Base-by-base conservation (phyloP, 2,113 vertebrate genomes). In the Odontophorus gujanensis region DNA sequence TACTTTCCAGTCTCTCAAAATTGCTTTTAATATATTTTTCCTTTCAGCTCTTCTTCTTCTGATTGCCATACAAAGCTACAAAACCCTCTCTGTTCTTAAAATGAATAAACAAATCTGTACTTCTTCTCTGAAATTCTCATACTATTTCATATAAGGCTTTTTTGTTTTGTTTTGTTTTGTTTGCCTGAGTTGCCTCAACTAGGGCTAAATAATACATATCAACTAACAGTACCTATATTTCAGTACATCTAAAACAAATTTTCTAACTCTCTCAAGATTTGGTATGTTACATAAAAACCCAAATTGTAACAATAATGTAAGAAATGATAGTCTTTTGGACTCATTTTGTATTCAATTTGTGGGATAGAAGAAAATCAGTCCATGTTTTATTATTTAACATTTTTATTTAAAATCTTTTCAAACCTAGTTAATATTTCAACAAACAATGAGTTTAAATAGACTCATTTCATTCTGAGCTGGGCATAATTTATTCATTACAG, bases 401-500 rank as follows among this genome's bases (percentile, higher is more conserved):
- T 88, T 88, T 87, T 85, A 78, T 74, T 88, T 81, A 53, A 73
- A 86, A 85, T 78, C 62, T 83, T 62, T 9, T 17, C 40, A 86
- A 66, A 66, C 63, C 7, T 55, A 69, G 66, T 86, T 79, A 66
- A 71, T 85, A 74, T 93, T 91, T 81, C 40, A 85, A 65, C 45
- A 85, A 91, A 68, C 45, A 61, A 45, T 18, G 4, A 50, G 28
- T 50, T 85, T 69, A 69, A 78, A 77, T 38, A 80, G 87, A 50
- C 24, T 50, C 11, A 78, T 88, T 87, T 93, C 43, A 55, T 19
- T 43, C 59, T 78, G 43, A 69, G 5, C 5, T 74, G 43, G 24
- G 24, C 40, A 59, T 85, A 61, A 74, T 78, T 83, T 75, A 89
- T 92, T 85, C 16, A 77, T 38, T 67, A 8, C 45, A 81, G 42